Evolutionary conservation across 2,888 invertebrate species (phyloP), one percentile per base, ranked within the genome.

Genomic region (Xestia rhomboidea): DNA sequence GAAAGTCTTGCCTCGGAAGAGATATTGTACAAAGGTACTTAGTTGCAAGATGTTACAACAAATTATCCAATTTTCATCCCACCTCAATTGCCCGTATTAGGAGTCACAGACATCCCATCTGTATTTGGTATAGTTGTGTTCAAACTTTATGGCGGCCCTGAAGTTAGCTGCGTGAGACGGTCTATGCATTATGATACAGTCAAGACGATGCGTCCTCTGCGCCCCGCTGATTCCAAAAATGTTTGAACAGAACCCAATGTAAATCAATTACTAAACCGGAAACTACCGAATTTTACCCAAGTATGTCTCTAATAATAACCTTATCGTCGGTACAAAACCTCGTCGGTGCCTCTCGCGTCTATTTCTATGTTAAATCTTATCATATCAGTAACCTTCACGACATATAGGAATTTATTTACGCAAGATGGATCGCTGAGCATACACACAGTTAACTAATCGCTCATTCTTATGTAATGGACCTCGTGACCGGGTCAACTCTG

Each of bases 361-460:
- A 70, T 77, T 78, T 71, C 70, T 72, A 78, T 41, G 77, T 83
- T 67, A 76, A 81, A 71, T 68, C 78, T 87, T 88, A 88, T 88
- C 88, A 87, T 83, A 84, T 80, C 88, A 84, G 68, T 76, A 81
- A 81, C 83, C 87, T 87, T 88, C 87, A 79, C 70, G 38, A 57
- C 67, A 68, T 68, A 72, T 76, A 83, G 73, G 85, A 68, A 84
- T 83, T 74, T 77, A 68, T 80, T 83, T 79, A 84, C 81, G 81
- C 83, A 87, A 89, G 85, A 87, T 82, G 79, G 85, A 87, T 87
- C 73, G 73, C 67, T 66, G 62, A 73, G 49, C 80, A 85, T 82
- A 76, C 76, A 41, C 80, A 73, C 24, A 78, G 68, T 73, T 68
- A 82, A 80, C 70, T 71, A 81, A 86, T 84, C 69, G 49, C 41